Evolutionary conservation across 1,140 invertebrate genomes (phyloP).

Genomic region (Popillia japonica): DNA sequence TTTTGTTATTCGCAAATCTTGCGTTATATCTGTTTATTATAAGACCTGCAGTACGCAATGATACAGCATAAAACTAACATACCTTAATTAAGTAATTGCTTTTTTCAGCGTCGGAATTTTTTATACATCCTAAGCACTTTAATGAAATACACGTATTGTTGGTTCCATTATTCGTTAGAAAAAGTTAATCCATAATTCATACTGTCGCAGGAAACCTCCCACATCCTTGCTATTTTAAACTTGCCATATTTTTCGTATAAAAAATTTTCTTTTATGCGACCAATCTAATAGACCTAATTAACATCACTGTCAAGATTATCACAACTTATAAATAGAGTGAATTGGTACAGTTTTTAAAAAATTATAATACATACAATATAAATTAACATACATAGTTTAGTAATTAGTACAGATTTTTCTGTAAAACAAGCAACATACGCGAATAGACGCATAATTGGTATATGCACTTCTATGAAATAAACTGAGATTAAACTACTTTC

Average conservation of each 20-base stretch:
- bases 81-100: background rate
- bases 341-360: too few relatives aligned
- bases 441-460: too few relatives aligned
- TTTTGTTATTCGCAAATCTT: too few relatives aligned
- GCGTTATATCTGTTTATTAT: too few relatives aligned
- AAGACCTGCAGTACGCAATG: background rate
- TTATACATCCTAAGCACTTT: background rate
- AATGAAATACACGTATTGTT: background rate
- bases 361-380: too few relatives aligned
- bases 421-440: too few relatives aligned
- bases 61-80: background rate
- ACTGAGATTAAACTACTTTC: too few relatives aligned
- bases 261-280: background rate
- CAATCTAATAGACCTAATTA: background rate
- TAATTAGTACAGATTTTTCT: too few relatives aligned
- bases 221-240: slow-evolving; percentile 13
- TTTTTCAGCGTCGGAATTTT: background rate
- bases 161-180: background rate
- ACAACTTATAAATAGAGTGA: too few relatives aligned
- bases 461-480: too few relatives aligned
- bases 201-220: background rate
- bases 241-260: background rate
- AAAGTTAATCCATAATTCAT: slow-evolving; percentile 14
- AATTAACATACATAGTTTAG: too few relatives aligned
- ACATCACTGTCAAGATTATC: background rate